phyloP scores from a whole-genome alignment of 1,140 invertebrate genomes.

The Sesamia nonagrioides region DNA sequence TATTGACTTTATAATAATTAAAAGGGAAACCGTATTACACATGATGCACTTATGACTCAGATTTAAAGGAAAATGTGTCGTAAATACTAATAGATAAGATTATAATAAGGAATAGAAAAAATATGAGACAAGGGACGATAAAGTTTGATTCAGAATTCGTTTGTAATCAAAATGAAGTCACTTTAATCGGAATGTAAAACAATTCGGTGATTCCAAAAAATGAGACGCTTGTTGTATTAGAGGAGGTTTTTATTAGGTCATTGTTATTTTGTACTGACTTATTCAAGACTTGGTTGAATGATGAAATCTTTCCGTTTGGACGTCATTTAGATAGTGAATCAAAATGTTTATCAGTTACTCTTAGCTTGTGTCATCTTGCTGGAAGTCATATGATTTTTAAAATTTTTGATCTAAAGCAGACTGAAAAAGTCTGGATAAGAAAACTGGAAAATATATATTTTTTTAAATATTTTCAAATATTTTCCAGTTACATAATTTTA shows the following conservation, averaged over 20 bases:
- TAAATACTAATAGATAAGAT: not conserved
- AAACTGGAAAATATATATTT: too few relatives aligned
- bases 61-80: conserved; percentile 1
- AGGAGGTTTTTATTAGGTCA: not conserved
- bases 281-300: not conserved
- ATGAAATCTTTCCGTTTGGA: conserved; percentile 3
- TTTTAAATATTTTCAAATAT: too few relatives aligned
- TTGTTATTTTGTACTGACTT: not conserved
- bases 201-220: conserved; percentile 15
- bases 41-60: conserved; percentile 8
- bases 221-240: not conserved
- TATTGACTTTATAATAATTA: conserved; percentile 26
- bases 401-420: too few relatives aligned
- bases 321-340: not conserved
- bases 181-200: not conserved
- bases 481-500: too few relatives aligned
- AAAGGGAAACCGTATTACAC: conserved; percentile 29
- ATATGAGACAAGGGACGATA: not conserved
- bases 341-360: not conserved
- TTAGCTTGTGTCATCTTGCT: too few relatives aligned
- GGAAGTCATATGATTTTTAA: too few relatives aligned
- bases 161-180: conserved; percentile 2
- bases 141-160: conserved; percentile 11
- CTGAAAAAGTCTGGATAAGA: too few relatives aligned
- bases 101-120: not conserved